Base-by-base conservation (phyloP, 1,140 invertebrate species). In the Carcinoscorpius rotundicauda region DNA sequence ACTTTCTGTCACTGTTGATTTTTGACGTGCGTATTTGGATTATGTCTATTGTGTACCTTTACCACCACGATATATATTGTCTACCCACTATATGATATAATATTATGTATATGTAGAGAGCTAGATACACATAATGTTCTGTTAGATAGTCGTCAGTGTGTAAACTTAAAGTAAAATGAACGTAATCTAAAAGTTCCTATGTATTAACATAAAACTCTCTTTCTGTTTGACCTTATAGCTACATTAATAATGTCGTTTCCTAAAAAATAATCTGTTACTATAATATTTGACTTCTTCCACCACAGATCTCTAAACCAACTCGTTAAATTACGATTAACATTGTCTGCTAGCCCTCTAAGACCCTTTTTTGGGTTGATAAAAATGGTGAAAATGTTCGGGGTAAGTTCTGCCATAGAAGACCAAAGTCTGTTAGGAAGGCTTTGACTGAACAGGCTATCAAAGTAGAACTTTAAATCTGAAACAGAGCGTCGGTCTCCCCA, bases 361-460 rank as follows among this genome's bases (percentile, higher is more conserved):
- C 83, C 80, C 5, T 52, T 56, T 4, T 60, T 10, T 5, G 61
- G 62, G 6, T 69, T 61, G 3, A 70, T 82, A 50, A 79, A 77
- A 66, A 84, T 80, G 58, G 87, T 80, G 5, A 88, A 76, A 52
- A 89, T 78, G 67, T 88, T 86, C 3, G 87, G 87, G 0, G 88
- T 90, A 50, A 88, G 79, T 76, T 91, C 87, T 0, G 86, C 86
- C 88, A 90, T 90, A 3, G 86, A 82, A 0, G 87, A 86, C 83
- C 85, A 87, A 49, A 87, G 73, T 68, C 73, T 75, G 53, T 67
- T 84, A 4, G 60, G 58, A n/a, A 50, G n/a, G 4, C 63, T 52
- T 5, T 65, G 58, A 29, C 64, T 58, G 11, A 67, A 61, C 0
- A 58, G 29, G 6, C 61, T 11, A 56, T 74, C 70, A 3, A 82